Evolutionary conservation across 2,888 invertebrate genomes (phyloP).

Genomic region (Pycnomerus fuliginosus): DNA sequence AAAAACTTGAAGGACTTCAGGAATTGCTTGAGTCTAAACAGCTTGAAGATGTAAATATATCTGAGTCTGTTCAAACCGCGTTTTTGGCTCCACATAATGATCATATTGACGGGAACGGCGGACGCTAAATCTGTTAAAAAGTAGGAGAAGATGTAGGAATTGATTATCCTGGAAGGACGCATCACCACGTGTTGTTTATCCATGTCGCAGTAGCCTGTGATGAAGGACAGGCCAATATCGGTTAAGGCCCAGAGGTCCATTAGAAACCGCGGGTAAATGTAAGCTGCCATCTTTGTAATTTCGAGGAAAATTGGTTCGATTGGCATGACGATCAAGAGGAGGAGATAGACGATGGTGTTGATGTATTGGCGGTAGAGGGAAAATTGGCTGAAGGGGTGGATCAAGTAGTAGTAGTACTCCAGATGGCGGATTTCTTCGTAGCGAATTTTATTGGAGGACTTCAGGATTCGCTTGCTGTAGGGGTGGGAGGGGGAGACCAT

Average conservation of each 20-base stretch:
- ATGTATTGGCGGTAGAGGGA: constrained; percentile 24
- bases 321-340: constrained; percentile 17
- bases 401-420: constrained; percentile 23
- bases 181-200: constrained; percentile 17
- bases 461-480: constrained; percentile 18
- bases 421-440: constrained; percentile 28
- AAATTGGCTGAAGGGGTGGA: constrained; percentile 32
- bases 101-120: constrained; percentile 8
- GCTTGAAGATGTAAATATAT: constrained; percentile 5
- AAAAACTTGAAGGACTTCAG: constrained; percentile 7
- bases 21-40: constrained; percentile 6
- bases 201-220: constrained; percentile 26
- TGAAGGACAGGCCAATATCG: constrained; percentile 24
- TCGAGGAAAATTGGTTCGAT: constrained; percentile 6
- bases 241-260: constrained; percentile 14
- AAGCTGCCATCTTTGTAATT: neutral
- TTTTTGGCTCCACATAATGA: neutral
- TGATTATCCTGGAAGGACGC: constrained; percentile 10
- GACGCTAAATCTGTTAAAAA: constrained; percentile 11
- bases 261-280: constrained; percentile 1
- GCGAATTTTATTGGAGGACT: constrained; percentile 24
- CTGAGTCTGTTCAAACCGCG: neutral
- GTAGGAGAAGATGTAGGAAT: constrained; percentile 10
- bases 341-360: constrained; percentile 21
- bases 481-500: constrained; percentile 21